Conservation (phyloP, 2,888 invertebrate genomes). For the Blastobasis lacticolella region DNA sequence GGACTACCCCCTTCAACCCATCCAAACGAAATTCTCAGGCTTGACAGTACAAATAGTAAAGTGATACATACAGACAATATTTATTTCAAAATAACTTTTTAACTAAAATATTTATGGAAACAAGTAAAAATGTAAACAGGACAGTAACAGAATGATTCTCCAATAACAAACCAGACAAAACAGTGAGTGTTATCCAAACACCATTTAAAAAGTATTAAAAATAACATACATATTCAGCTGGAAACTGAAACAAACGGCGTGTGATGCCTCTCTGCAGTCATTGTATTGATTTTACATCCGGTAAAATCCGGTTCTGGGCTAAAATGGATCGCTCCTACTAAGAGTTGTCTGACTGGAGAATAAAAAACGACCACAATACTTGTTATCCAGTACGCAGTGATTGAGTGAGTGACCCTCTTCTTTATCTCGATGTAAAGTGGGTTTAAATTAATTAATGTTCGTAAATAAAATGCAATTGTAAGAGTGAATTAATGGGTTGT, state of each 20-base stretch:
- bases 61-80: too few relatives aligned
- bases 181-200: conserved; percentile 11
- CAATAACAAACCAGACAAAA: conserved; percentile 15
- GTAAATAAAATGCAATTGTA: neutral
- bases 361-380: too few relatives aligned
- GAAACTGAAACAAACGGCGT: conserved; percentile 36
- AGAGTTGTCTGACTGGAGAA: conserved; percentile 4
- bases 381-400: too few relatives aligned
- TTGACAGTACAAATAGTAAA: too few relatives aligned
- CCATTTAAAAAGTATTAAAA: conserved; percentile 15
- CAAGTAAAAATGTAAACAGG: neutral
- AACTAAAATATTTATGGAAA: too few relatives aligned
- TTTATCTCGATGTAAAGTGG: neutral
- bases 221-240: conserved; percentile 34
- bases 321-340: conserved; percentile 43
- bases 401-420: too few relatives aligned
- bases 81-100: too few relatives aligned
- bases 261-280: conserved; percentile 51
- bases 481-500: too few relatives aligned
- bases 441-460: neutral
- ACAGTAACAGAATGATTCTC: neutral
- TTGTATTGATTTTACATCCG: conserved; percentile 67
- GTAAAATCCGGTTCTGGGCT: conserved; percentile 28
- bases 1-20: too few relatives aligned
- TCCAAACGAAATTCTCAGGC: too few relatives aligned